Conservation (phyloP, 2,113 vertebrate genomes). For the Heliornis fulica region DNA sequence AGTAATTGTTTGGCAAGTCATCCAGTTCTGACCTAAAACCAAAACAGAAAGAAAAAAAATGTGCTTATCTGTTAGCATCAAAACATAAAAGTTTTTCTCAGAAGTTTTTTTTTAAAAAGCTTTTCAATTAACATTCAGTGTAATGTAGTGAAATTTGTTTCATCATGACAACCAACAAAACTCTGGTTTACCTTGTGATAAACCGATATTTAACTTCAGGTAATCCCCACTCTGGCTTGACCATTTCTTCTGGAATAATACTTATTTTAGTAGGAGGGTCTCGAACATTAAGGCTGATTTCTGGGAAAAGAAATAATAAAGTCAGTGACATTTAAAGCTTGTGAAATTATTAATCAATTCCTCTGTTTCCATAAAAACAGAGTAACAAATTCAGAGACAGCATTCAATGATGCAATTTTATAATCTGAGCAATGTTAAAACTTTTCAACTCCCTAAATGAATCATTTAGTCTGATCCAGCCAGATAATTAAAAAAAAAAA, state of each 20-base stretch:
- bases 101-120: not conserved
- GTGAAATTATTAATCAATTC: not conserved
- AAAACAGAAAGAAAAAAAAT: conserved; percentile 7
- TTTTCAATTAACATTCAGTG: not conserved
- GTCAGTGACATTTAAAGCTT: not conserved
- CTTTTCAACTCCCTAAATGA: not conserved
- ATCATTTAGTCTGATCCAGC: not conserved
- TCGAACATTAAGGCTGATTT: conserved; percentile 85
- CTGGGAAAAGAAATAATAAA: conserved; percentile 58
- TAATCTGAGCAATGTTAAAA: not conserved
- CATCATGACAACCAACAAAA: not conserved
- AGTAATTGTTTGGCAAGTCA: conserved; percentile 69
- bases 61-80: not conserved
- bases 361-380: not conserved
- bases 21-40: conserved; percentile 82
- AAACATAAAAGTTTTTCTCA: not conserved
- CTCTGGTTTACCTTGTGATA: conserved; percentile 77
- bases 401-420: not conserved
- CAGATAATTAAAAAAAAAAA: not conserved
- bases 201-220: conserved; percentile 85
- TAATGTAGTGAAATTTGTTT: not conserved
- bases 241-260: conserved; percentile 81
- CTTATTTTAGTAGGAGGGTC: conserved; percentile 81
- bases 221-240: conserved; percentile 85
- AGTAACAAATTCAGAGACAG: not conserved